These are phyloP conservation scores for Poecile montanus DNA, from an alignment of 2,797 vertebrate genomes.

Conservation along the genomic window DNA sequence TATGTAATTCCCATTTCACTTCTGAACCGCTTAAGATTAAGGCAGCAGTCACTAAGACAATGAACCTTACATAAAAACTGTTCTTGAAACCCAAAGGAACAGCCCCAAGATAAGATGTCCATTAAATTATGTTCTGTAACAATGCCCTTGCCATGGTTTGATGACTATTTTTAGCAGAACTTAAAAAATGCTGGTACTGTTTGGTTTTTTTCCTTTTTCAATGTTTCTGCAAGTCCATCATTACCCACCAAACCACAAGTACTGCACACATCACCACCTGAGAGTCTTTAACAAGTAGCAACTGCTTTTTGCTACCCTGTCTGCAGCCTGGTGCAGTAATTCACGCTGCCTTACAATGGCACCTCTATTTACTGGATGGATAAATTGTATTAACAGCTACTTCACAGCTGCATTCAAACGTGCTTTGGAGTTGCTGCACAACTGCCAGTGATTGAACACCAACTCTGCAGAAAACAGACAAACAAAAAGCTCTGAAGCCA, in stretches of 20 bases:
- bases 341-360: neutral
- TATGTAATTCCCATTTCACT: conserved; percentile 35
- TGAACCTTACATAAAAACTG: conserved; percentile 37
- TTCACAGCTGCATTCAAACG: neutral
- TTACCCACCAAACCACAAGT: conserved; percentile 3
- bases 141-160: neutral
- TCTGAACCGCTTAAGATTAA: conserved; percentile 2
- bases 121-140: conserved; percentile 28
- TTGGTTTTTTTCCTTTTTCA: neutral
- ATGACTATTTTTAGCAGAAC: neutral
- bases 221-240: neutral
- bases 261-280: neutral
- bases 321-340: neutral
- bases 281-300: neutral
- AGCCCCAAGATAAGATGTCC: conserved; percentile 1
- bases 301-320: neutral
- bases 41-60: conserved; percentile 23
- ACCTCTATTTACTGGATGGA: neutral
- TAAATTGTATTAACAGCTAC: neutral
- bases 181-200: neutral
- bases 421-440: neutral
- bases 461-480: neutral
- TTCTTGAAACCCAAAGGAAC: conserved; percentile 40
- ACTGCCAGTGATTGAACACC: neutral
- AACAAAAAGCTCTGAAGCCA: neutral